Evolutionary conservation across 64 coral and sea anemone species (phyloP), one percentile per base, ranked within the genome.

Genomic region (Stylophora pistillata): DNA sequence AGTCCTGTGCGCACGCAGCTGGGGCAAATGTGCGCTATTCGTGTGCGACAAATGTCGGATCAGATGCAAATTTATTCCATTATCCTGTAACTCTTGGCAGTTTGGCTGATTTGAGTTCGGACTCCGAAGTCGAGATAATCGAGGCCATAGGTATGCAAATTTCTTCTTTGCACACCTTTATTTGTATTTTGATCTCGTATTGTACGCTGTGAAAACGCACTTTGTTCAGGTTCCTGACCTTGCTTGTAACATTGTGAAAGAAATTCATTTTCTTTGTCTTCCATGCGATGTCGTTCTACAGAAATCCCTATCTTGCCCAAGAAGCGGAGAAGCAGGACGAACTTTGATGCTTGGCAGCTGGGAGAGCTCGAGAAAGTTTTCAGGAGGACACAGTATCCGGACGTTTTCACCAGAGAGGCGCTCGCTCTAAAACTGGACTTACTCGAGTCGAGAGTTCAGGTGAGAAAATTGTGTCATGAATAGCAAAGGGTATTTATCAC

Each of bases 381-480:
- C 73, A 86, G 95, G 33, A 89, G 85, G 30, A 95, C 93, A 0
- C 97, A 99, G 13, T 99, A 99, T 81, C 97, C 93, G 13, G 97
- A 99, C 62, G 91, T 95, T 0, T 95, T 93, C 73, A 82, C 94
- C 15, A 75, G 97, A 74, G 97, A 99, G 58, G 94, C 97, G 11
- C 78, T 99, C 3, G 97, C 97, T 5, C 56, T 99, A 32, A 95
- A 95, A 30, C 88, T 99, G 10, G 93, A 99, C 60, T 58, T 99
- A 18, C 82, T 92, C n/a, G 97, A 99, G 71, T 99, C 97, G 59
- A 82, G 97, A 33, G 95, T 99, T 56, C 97, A 99, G 91, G 97
- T 99, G 73, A 65, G 86, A 74, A 26, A 18, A n/a, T 15, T 14
- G 27, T 56, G 53, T 56, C 47, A 56, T 4, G 21, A 28, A 29